Evolutionary conservation across 2,797 vertebrate genomes (phyloP), one percentile per base, ranked within the genome.

Genomic region (Meda fulgida): DNA sequence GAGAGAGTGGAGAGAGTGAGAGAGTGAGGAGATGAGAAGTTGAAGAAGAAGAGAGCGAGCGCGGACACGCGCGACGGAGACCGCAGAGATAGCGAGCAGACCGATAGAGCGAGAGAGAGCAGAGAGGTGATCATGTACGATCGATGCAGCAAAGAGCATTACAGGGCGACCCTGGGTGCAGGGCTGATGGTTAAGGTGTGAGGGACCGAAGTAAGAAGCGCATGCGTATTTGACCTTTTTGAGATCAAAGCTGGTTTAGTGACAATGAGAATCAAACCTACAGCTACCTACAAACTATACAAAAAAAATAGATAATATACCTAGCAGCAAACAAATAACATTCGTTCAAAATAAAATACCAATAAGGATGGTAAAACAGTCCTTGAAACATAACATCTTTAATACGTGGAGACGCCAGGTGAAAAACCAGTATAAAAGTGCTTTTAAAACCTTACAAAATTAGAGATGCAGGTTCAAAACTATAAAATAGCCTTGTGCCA

Each of bases 81-180:
- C n/a, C n/a, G n/a, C n/a, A n/a, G n/a, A n/a, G n/a, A n/a, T n/a
- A n/a, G n/a, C n/a, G n/a, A n/a, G n/a, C n/a, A n/a, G n/a, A n/a
- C n/a, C n/a, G n/a, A n/a, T n/a, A n/a, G n/a, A n/a, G n/a, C n/a
- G n/a, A n/a, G n/a, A n/a, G n/a, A n/a, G n/a, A n/a, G n/a, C n/a
- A n/a, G n/a, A n/a, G n/a, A n/a, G n/a, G 14, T 14, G 23, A 83
- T n/a, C n/a, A n/a, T n/a, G n/a, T n/a, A n/a, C n/a, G 87, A 88
- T 88, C 76, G 46, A 88, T 85, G 78, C 51, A 78, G 85, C 53
- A 38, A 84, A n/a, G 69, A 55, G 58, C 78, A 69, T 75, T 26
- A 34, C 38, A n/a, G 38, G 38, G 36, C 77, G 29, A 86, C 79
- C 85, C 85, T 78, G 58, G 43, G 85, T 66, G 40, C 78, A 69